These are phyloP conservation scores for Scatophagus argus DNA, from an alignment of 2,113 vertebrate species.

Conservation along the genomic window DNA sequence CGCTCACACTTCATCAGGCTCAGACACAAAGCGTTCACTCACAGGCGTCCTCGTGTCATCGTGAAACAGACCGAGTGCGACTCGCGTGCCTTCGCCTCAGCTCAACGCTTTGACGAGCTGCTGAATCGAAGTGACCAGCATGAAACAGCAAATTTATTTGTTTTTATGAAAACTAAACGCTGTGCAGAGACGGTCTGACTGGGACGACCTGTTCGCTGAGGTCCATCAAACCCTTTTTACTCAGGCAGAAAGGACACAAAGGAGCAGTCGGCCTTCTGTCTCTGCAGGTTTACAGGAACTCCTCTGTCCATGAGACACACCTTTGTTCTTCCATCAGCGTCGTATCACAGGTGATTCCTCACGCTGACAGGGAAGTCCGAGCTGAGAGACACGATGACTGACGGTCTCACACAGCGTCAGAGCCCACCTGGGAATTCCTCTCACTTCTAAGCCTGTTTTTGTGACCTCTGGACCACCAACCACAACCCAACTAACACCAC, in stretches of 20 bases:
- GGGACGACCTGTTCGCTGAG: no score
- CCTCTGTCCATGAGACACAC: not conserved
- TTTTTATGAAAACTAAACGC: no score
- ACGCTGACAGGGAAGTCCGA: not conserved
- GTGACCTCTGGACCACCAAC: not conserved
- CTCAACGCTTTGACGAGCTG: no score
- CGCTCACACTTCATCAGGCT: not conserved
- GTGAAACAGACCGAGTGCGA: no score
- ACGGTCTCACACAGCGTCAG: not conserved
- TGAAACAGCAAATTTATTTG: no score
- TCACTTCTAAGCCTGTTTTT: not conserved
- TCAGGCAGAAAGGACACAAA: not conserved
- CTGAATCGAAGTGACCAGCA: no score
- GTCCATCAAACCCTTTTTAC: not conserved
- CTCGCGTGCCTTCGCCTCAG: no score
- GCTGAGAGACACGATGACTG: not conserved
- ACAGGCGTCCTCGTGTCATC: no score
- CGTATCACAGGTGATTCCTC: not conserved
- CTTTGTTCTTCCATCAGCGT: not conserved
- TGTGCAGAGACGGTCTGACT: no score
- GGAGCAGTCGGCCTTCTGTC: not conserved
- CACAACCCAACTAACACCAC: not conserved
- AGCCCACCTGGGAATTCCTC: not conserved
- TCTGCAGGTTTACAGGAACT: slow-evolving; percentile 3
- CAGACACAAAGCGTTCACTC: no score